Evolutionary conservation across 2,888 invertebrate species (phyloP).

Genomic region (Cheilosia soror): DNA sequence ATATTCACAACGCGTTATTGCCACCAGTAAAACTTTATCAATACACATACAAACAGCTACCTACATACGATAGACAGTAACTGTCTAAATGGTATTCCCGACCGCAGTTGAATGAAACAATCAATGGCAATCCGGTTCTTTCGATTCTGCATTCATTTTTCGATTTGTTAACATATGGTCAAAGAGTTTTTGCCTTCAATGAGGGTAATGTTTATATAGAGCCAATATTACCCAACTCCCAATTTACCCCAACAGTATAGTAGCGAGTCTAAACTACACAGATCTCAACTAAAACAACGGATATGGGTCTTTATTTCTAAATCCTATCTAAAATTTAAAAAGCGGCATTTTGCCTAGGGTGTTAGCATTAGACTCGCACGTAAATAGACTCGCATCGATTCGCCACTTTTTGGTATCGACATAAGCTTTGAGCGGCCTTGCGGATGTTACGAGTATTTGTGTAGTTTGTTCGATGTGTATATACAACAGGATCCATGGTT

Average conservation of each 20-base stretch:
- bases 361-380: slow-evolving; percentile 25
- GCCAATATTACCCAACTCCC: slow-evolving; percentile 8
- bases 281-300: slow-evolving; percentile 33
- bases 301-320: slow-evolving; percentile 42
- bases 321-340: slow-evolving; percentile 40
- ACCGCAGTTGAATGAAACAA: slow-evolving; percentile 32
- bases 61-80: too few relatives aligned
- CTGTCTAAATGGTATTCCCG: neutral
- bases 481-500: neutral
- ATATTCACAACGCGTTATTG: slow-evolving; percentile 35
- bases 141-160: slow-evolving; percentile 22
- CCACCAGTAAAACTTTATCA: neutral
- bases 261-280: slow-evolving; percentile 1
- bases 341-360: slow-evolving; percentile 16
- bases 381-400: slow-evolving; percentile 40
- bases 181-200: slow-evolving; percentile 26
- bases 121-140: slow-evolving; percentile 5
- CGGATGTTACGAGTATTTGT: neutral
- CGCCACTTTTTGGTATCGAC: slow-evolving; percentile 43
- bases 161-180: slow-evolving; percentile 37
- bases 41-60: neutral
- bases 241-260: neutral
- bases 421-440: slow-evolving; percentile 42
- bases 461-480: slow-evolving; percentile 4
- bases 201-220: neutral